Conservation (phyloP, 2,888 invertebrate species). For the Ptilodon capucinus region DNA sequence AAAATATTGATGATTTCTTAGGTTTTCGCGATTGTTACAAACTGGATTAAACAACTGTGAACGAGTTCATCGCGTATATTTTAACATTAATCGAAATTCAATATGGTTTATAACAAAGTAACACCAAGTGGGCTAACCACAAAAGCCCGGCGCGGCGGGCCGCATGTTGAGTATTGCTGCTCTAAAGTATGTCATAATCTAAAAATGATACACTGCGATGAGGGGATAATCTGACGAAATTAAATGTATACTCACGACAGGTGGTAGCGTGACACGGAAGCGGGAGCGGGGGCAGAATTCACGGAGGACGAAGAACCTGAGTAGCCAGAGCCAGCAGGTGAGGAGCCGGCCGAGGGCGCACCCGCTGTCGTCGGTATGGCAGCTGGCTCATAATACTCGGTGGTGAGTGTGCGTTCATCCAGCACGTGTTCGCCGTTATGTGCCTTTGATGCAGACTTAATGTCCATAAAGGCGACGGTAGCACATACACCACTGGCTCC, state of each 20-base stretch:
- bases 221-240: conserved; percentile 28
- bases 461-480: conserved; percentile 97
- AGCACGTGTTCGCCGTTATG: conserved; percentile 94
- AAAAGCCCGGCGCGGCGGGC: too few relatives aligned
- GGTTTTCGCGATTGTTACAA: too few relatives aligned
- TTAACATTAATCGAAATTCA: too few relatives aligned
- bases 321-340: conserved; percentile 83
- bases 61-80: too few relatives aligned
- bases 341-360: conserved; percentile 80
- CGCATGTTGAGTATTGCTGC: too few relatives aligned
- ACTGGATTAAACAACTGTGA: too few relatives aligned
- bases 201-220: conserved; percentile 22
- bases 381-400: conserved; percentile 95
- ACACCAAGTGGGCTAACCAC: too few relatives aligned
- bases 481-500: conserved; percentile 88
- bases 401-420: conserved; percentile 93
- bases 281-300: conserved; percentile 73
- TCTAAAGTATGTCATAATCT: neutral
- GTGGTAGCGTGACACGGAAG: conserved; percentile 71
- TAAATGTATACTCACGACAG: conserved; percentile 68
- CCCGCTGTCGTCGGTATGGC: conserved; percentile 85
- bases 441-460: conserved; percentile 97
- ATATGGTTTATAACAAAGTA: too few relatives aligned
- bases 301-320: conserved; percentile 85
- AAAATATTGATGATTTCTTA: too few relatives aligned